Evolutionary conservation across 2,888 invertebrate species (phyloP), one percentile per base, ranked within the genome.

Genomic region (Sceliomorpha sp.): DNA sequence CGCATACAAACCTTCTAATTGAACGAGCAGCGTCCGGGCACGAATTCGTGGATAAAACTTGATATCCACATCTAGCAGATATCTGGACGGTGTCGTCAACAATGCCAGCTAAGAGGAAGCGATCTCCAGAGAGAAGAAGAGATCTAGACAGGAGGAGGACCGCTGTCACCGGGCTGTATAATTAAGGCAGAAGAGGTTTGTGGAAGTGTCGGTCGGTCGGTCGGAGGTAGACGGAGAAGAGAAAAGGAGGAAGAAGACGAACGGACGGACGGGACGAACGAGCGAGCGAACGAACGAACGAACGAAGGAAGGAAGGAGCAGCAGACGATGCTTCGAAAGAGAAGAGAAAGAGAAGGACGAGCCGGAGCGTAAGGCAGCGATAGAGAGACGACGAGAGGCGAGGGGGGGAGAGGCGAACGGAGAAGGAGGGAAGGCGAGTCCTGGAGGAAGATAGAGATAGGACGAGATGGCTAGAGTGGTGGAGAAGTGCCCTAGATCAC

Each of bases 401-500:
- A 12, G 40, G 31, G 10, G 47, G 36, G 34, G 27, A 56, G 67
- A 24, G 36, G 60, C 63, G n/a, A n/a, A n/a, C n/a, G n/a, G n/a
- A n/a, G n/a, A n/a, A n/a, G n/a, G n/a, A n/a, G n/a, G n/a, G n/a
- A n/a, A n/a, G n/a, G n/a, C n/a, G n/a, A n/a, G n/a, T n/a, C n/a
- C n/a, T n/a, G n/a, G n/a, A n/a, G 27, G 50, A 64, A 39, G 56
- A 13, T 14, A 29, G 47, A 20, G 42, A n/a, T 20, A 13, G 44
- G 48, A 27, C 2, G 31, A 31, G 62, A 40, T 62, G 31, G 76
- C n/a, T n/a, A n/a, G n/a, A n/a, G n/a, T 53, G 73, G 64, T 75
- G 78, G 82, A 85, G 81, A 80, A 83, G 81, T 87, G 83, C 81
- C 78, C 87, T 87, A 88, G 86, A 87, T 87, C 87, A 88, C 86